These are phyloP conservation scores for Aselliscus stoliczkanus DNA, from an alignment of 2,797 vertebrate genomes.

Conservation along the genomic window DNA sequence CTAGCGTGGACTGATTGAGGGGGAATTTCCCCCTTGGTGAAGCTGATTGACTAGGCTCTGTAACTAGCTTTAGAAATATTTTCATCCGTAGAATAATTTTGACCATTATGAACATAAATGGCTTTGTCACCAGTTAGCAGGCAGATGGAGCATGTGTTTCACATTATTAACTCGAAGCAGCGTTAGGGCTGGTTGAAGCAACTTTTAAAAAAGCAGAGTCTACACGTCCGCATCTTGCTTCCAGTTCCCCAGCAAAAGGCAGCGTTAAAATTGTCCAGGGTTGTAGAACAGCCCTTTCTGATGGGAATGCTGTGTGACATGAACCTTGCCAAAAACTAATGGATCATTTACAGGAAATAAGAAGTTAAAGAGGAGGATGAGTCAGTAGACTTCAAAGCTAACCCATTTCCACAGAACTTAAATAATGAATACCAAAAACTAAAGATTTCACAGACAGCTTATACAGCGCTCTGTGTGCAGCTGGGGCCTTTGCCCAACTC, in stretches of 20 bases:
- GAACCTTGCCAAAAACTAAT: constrained; percentile 78
- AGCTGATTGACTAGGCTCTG: neutral
- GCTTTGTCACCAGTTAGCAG: constrained; percentile 24
- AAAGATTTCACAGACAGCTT: constrained; percentile 65
- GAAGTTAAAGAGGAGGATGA: constrained; percentile 81
- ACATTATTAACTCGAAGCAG: constrained; percentile 23
- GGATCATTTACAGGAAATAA: constrained; percentile 81
- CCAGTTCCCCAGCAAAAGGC: constrained; percentile 37
- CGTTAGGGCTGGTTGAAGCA: neutral
- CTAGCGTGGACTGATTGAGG: neutral
- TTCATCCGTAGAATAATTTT: constrained; percentile 37
- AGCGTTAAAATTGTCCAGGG: constrained; percentile 2
- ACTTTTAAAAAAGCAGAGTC: constrained; percentile 32
- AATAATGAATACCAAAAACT: constrained; percentile 80
- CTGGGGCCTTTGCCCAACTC: constrained; percentile 30
- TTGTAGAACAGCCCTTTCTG: constrained; percentile 65
- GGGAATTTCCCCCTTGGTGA: neutral
- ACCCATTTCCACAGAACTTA: constrained; percentile 80
- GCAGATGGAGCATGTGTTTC: constrained; percentile 58
- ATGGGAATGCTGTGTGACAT: constrained; percentile 62
- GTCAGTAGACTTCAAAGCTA: constrained; percentile 81
- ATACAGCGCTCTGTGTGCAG: constrained; percentile 29
- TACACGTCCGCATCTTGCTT: constrained; percentile 34
- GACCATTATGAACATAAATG: constrained; percentile 23
- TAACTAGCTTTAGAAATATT: constrained; percentile 41